Base-by-base conservation (phyloP, 1,140 invertebrate species). In the Araneus ventricosus region DNA sequence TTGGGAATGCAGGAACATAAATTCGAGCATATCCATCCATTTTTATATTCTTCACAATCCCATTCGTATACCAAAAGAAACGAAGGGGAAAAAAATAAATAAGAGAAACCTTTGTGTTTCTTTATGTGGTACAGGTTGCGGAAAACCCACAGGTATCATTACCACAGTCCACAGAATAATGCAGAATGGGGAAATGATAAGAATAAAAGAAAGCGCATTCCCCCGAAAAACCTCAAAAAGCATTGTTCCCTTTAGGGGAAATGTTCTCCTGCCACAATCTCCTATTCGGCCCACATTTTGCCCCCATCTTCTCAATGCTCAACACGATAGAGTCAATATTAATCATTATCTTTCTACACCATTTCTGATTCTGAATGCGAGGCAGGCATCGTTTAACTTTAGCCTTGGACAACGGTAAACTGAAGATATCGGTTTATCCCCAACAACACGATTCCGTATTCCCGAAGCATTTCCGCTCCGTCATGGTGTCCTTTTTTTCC, bases 251-350 rank as follows among this genome's bases (percentile, higher is more conserved):
- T 37, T 37, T 75, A 20, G 70, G 30, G 30, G 30, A 75, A 75
- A 34, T 30, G 8, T 34, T 34, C 17, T 22, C 14, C 27, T 75
- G 17, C 70, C 70, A 75, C 70, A 75, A 75, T 75, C 70, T 75
- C 4, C 70, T 37, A 75, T 75, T 75, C 70, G 27, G 30, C 5
- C 70, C 70, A 75, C 70, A 75, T 75, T 75, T 37, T 34, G 22
- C 59, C 30, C 70, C 70, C 34, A 75, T 75, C 70, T 14, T 75
- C 70, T 17, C 70, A 75, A 75, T 75, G 30, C 70, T 37, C 70
- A 75, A 75, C 70, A 82, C 80, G 80, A 82, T 82, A 82, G 41
- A 82, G 80, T 82, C 80, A 82, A 82, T 82, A 82, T 82, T 82
- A 82, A 82, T 82, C 80, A 82, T 82, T 82, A 82, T 82, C 80